Evolutionary conservation across 2,797 vertebrate species (phyloP).

Genomic region (Lophotriccus pileatus): DNA sequence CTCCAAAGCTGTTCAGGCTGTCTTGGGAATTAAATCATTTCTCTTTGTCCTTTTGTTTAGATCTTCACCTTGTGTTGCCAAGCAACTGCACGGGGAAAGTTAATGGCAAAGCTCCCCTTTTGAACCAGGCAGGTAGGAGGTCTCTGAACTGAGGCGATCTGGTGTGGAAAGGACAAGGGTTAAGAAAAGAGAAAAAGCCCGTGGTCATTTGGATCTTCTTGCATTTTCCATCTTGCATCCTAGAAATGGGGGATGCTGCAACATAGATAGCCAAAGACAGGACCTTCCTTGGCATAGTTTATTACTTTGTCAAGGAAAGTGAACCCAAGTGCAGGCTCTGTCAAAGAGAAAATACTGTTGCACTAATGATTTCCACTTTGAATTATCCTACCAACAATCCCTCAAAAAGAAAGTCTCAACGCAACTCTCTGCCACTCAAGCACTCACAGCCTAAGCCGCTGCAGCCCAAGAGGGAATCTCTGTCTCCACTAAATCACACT

Average conservation of each 20-base stretch:
- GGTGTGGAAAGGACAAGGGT: neutral
- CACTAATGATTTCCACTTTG: neutral
- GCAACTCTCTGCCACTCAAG: neutral
- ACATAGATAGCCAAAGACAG: neutral
- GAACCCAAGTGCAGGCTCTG: neutral
- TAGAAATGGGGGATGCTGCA: neutral
- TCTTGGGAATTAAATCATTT: slow-evolving; percentile 16
- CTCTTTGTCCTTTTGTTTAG: slow-evolving; percentile 53
- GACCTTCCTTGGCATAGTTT: neutral
- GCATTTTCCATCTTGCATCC: neutral
- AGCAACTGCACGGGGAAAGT: slow-evolving; percentile 19
- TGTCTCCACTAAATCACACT: neutral
- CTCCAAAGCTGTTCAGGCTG: slow-evolving; percentile 2
- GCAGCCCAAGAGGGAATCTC: neutral
- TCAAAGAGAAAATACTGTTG: neutral
- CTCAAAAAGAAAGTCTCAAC: neutral
- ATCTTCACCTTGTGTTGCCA: slow-evolving; percentile 39
- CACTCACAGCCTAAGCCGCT: neutral
- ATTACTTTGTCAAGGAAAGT: neutral
- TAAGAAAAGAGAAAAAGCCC: neutral
- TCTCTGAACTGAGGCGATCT: neutral
- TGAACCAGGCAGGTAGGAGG: neutral
- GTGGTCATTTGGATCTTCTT: neutral
- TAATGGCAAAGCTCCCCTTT: slow-evolving; percentile 17
- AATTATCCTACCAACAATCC: neutral